Conservation (phyloP, 2,888 invertebrate species). For the Chalcosyrphus nemorum region DNA sequence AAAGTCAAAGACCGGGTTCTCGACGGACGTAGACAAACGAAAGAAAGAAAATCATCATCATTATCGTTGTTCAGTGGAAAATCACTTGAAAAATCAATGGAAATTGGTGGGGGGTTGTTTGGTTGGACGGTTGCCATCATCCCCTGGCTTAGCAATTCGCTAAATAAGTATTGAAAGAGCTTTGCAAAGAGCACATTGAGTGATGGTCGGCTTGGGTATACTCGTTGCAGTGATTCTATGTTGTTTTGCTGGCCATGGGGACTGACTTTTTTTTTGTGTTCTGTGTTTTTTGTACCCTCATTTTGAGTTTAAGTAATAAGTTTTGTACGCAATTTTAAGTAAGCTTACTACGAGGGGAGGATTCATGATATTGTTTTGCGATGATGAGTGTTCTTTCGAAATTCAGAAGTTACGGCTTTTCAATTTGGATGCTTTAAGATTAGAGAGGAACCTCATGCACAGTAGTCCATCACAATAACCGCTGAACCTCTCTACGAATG, state of each 20-base stretch:
- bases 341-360: neutral
- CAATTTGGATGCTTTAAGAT: too few relatives aligned
- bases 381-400: too few relatives aligned
- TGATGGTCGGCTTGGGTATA: conserved; percentile 52
- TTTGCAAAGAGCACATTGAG: conserved; percentile 40
- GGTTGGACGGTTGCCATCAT: neutral
- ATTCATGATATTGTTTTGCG: too few relatives aligned
- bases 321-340: conserved; percentile 59
- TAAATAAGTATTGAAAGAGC: conserved; percentile 72
- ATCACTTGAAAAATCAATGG: conserved; percentile 62
- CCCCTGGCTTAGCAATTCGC: conserved; percentile 51
- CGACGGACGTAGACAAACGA: too few relatives aligned
- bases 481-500: too few relatives aligned
- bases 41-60: conserved; percentile 66
- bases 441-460: too few relatives aligned
- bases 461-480: too few relatives aligned
- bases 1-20: conserved; percentile 33
- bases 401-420: too few relatives aligned
- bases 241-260: conserved; percentile 9
- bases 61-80: conserved; percentile 71
- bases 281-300: conserved; percentile 44
- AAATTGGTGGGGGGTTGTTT: too few relatives aligned
- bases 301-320: conserved; percentile 67
- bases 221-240: conserved; percentile 64
- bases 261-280: conserved; percentile 45